Evolutionary conservation across 1,140 invertebrate species (phyloP).

Genomic region (Meloidogyne hapla): DNA sequence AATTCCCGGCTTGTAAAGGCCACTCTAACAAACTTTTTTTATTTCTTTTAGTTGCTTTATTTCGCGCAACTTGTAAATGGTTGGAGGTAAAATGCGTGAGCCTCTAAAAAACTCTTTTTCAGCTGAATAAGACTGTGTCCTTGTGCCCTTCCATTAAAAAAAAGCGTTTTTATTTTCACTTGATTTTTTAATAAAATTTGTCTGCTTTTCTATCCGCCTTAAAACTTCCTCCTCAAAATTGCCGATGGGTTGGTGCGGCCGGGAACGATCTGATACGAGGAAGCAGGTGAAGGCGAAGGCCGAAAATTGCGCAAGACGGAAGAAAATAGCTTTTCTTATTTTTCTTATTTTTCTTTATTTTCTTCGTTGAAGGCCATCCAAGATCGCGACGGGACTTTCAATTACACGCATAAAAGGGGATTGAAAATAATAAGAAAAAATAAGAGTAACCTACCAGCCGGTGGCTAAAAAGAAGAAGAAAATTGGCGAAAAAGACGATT

Average conservation of each 20-base stretch:
- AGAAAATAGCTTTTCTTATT: neutral
- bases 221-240: slow-evolving; percentile 2
- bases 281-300: slow-evolving; percentile 9
- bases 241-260: slow-evolving; percentile 19
- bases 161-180: slow-evolving; percentile 25
- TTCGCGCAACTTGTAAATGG: neutral
- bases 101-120: neutral
- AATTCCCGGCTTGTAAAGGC: slow-evolving; percentile 4
- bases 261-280: slow-evolving; percentile 30
- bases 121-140: slow-evolving; percentile 17
- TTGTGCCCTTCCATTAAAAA: too few species aligned
- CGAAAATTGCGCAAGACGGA: slow-evolving; percentile 31
- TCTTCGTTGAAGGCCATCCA: neutral
- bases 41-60: neutral
- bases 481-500: neutral
- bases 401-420: slow-evolving; percentile 14
- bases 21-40: neutral
- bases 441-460: neutral
- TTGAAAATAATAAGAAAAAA: slow-evolving; percentile 1
- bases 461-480: neutral
- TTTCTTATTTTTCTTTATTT: too few species aligned
- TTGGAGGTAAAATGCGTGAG: neutral
- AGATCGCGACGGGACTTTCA: slow-evolving; percentile 14
- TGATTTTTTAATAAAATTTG: neutral
- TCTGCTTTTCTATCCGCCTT: neutral